Percentiles rank a stretch among this genome's conserved stretches.
phyloP scores from a whole-genome alignment of 2,113 vertebrate genomes.

The Gallinago paraguaiae region DNA sequence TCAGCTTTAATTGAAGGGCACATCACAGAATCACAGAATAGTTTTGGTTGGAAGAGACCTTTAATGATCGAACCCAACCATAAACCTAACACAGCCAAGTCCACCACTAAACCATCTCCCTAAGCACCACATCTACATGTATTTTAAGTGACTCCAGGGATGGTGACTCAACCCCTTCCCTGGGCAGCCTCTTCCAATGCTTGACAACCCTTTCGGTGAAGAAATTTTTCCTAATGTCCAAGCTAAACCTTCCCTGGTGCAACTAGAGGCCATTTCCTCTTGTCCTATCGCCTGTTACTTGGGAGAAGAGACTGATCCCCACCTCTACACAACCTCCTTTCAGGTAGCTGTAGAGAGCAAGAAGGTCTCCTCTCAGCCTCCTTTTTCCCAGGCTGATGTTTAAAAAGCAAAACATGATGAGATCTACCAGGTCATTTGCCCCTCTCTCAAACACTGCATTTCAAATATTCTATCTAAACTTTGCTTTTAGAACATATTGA shows the following conservation, averaged over 20 bases:
- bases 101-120: not conserved
- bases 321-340: not conserved
- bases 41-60: not conserved
- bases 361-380: not conserved
- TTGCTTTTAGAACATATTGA: not conserved
- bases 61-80: not conserved
- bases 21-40: not conserved
- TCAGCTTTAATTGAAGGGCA: not conserved
- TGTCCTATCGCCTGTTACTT: not conserved
- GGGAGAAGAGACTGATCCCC: not conserved
- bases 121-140: not conserved
- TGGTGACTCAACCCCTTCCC: not conserved
- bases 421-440: not conserved
- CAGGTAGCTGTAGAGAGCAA: not conserved
- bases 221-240: not conserved
- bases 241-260: not conserved
- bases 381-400: not conserved
- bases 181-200: not conserved
- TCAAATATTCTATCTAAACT: not conserved
- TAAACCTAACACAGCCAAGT: not conserved
- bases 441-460: not conserved
- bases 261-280: not conserved
- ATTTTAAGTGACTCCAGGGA: not conserved
- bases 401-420: not conserved
- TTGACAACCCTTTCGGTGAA: not conserved